Evolutionary conservation across 2,797 vertebrate species (phyloP).

Genomic region (Spheniscus humboldti): DNA sequence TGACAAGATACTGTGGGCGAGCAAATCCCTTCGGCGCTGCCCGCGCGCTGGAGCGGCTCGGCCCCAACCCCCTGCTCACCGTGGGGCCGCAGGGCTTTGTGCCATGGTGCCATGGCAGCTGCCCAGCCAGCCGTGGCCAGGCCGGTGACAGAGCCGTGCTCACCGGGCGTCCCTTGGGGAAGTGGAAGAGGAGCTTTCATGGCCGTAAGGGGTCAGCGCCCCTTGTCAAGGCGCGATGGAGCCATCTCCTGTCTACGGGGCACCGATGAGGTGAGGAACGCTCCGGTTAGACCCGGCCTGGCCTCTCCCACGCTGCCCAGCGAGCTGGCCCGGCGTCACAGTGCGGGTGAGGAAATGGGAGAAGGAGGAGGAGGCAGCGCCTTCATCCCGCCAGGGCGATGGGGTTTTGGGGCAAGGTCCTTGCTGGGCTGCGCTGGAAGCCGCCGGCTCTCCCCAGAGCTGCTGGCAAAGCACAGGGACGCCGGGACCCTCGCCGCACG

Average conservation of each 20-base stretch:
- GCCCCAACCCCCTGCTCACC: fast-evolving
- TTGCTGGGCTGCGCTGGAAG: neutral
- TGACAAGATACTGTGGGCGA: fast-evolving
- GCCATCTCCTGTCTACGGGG: neutral
- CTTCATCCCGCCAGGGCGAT: fast-evolving
- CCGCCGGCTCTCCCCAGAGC: neutral
- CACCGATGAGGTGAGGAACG: fast-evolving
- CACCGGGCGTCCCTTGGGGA: fast-evolving
- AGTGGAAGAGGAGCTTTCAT: neutral
- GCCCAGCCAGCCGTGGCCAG: neutral
- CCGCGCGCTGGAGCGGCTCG: fast-evolving
- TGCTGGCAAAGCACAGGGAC: neutral
- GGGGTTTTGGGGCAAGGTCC: neutral
- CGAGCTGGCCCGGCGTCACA: fast-evolving
- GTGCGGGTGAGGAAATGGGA: fast-evolving
- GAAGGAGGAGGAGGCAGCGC: neutral
- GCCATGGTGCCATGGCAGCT: neutral
- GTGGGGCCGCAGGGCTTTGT: neutral
- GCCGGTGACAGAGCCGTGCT: fast-evolving
- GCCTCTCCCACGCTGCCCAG: neutral
- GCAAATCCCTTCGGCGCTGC: neutral
- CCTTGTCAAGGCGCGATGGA: neutral
- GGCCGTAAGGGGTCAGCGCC: neutral
- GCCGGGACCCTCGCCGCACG: fast-evolving
- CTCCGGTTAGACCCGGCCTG: fast-evolving